Evolutionary conservation across 2,888 invertebrate genomes (phyloP), one percentile per base, ranked within the genome.

Genomic region (Ormyrus labotus): DNA sequence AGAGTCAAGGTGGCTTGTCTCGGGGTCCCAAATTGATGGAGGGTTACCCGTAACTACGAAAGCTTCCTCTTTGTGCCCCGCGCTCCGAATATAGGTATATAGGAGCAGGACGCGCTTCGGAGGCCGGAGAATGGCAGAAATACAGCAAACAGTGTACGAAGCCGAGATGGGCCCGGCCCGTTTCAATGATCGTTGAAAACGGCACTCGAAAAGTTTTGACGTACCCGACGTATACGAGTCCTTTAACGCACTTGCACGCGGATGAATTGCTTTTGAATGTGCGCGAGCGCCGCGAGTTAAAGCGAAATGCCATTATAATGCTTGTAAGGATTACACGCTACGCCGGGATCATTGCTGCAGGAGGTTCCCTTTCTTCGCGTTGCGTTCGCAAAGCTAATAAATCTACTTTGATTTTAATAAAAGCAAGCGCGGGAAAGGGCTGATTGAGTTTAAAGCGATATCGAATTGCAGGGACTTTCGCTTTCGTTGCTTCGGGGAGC

Each of bases 291-390:
- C 34, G 19, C 11, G 55, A 68, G 72, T 78, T 53, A 72, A 72
- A 78, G 67, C 67, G n/a, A 72, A 77, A 77, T 77, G 68, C n/a
- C 68, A 73, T 71, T 78, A 78, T 61, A 72, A 78, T 78, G 65
- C 68, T 78, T 73, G 48, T 78, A 68, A 78, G 72, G 68, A 78
- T 67, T 61, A 61, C 61, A 73, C 63, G 34, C 53, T 69, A n/a
- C 61, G 8, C 61, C 53, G 13, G 68, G 58, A 70, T 70, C 11
- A 13, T 57, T 13, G 34, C 34, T 48, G 34, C 63, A 10, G 8
- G 8, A 67, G 55, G 67, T 47, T 61, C 55, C 11, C 19, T 50
- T 61, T 69, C 55, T 53, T 45, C 47, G 55, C 34, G 13, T 48
- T 57, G 11, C 47, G n/a, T 47, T 11, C n/a, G 65, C 19, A 55